Percentiles rank a stretch among this genome's conserved stretches.
Evolutionary conservation across 2,797 vertebrate genomes (phyloP).

Genomic region (Enteromius mattozi): DNA sequence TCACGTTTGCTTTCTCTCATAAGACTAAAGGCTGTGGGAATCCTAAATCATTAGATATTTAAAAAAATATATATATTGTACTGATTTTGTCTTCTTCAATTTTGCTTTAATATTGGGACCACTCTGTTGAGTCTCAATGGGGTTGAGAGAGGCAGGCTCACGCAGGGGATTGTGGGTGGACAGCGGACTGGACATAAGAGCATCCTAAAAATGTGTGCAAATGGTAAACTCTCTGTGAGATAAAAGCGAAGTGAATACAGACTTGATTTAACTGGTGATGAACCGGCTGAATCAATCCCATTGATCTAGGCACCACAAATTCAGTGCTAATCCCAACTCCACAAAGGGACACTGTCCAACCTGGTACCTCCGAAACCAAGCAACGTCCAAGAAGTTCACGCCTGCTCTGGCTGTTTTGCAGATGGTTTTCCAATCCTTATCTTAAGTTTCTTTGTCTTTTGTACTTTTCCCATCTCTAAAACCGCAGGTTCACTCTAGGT

Average conservation of each 20-base stretch:
- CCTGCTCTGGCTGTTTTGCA: conserved; percentile 46
- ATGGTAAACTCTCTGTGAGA: neutral
- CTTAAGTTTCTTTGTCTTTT: conserved; percentile 47
- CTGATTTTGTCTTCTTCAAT: neutral
- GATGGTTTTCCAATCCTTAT: conserved; percentile 61
- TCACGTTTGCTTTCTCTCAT: conserved; percentile 21
- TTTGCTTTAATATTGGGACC: neutral
- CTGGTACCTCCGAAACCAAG: neutral
- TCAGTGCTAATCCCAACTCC: neutral
- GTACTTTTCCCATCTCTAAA: conserved; percentile 46
- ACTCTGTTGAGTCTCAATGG: neutral
- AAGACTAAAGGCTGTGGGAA: neutral
- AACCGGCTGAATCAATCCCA: neutral
- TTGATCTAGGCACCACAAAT: neutral
- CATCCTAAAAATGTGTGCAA: neutral
- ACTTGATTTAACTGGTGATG: neutral
- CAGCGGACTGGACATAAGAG: neutral
- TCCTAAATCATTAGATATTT: conserved; percentile 4
- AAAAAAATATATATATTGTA: neutral
- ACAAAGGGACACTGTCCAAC: neutral
- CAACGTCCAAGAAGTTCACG: conserved; percentile 16
- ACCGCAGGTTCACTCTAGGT: conserved; percentile 46
- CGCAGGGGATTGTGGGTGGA: neutral
- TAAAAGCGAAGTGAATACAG: neutral
- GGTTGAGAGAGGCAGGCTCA: neutral